Percentiles rank a stretch among this genome's conserved stretches.
These are phyloP conservation scores for Poeciliopsis occidentalis DNA, from an alignment of 2,113 vertebrate genomes.

Conservation along the genomic window DNA sequence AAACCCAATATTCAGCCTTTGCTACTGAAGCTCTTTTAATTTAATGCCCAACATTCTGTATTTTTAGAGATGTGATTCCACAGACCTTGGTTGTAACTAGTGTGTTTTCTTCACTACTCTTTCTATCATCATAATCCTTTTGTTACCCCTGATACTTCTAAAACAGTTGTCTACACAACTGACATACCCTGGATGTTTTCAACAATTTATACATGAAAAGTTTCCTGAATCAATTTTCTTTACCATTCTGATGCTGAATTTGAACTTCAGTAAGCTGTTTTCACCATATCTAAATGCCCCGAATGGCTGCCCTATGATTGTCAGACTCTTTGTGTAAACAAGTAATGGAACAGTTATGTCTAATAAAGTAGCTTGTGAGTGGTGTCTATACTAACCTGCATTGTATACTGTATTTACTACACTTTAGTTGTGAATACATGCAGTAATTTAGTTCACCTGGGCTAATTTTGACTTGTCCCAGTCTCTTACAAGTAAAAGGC, in stretches of 20 bases:
- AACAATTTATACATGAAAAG: neutral
- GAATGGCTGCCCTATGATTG: neutral
- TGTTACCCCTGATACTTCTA: neutral
- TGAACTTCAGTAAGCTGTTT: neutral
- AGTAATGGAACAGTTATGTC: neutral
- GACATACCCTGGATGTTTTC: no score
- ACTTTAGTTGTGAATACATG: neutral
- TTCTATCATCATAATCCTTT: no score
- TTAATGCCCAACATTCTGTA: neutral
- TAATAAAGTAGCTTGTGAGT: neutral
- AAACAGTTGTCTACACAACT: neutral
- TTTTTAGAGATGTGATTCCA: neutral
- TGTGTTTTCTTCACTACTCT: no score
- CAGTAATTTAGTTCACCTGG: slow-evolving; percentile 7
- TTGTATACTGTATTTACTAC: neutral
- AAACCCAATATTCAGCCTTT: no score
- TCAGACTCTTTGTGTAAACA: neutral
- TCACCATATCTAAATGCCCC: neutral
- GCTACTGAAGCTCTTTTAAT: no score
- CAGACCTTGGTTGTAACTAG: neutral
- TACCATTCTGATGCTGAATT: neutral
- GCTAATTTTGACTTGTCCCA: slow-evolving; percentile 20
- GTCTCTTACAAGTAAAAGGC: slow-evolving; percentile 13
- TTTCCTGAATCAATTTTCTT: neutral
- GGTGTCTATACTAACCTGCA: neutral